These are phyloP conservation scores for Echeneis naucrates DNA, from an alignment of 2,797 vertebrate genomes.

Conservation along the genomic window DNA sequence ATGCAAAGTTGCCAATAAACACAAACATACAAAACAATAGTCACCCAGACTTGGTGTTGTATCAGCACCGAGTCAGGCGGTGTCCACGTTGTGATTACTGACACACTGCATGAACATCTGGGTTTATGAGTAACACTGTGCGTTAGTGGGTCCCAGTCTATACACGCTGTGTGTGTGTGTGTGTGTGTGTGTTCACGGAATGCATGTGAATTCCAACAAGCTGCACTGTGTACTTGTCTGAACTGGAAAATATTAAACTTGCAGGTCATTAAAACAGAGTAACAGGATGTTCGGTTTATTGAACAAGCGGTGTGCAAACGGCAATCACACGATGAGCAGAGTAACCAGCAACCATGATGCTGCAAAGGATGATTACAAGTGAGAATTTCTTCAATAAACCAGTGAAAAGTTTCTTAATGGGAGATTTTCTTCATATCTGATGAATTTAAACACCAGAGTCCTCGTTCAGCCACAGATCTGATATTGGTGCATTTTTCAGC, in stretches of 20 bases:
- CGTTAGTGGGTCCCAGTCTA: not conserved
- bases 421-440: too few relatives aligned
- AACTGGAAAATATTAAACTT: not conserved
- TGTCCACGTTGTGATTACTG: constrained; percentile 17
- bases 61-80: not conserved
- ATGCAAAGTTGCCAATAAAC: constrained; percentile 1
- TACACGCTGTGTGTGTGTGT: too few relatives aligned
- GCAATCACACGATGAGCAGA: not conserved
- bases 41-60: not conserved
- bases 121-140: constrained; percentile 47
- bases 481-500: too few relatives aligned
- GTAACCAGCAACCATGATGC: not conserved
- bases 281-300: constrained; percentile 15
- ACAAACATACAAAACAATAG: not conserved
- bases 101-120: not conserved
- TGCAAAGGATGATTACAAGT: too few relatives aligned
- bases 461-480: too few relatives aligned
- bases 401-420: too few relatives aligned
- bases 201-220: not conserved
- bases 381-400: too few relatives aligned
- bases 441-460: too few relatives aligned
- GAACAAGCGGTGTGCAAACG: not conserved
- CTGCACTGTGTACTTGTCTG: not conserved
- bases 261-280: not conserved
- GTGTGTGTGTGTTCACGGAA: not conserved